Percentiles rank a stretch among this genome's conserved stretches.
Conservation (phyloP, 2,888 invertebrate genomes). For the Tromatobia lineatoria region DNA sequence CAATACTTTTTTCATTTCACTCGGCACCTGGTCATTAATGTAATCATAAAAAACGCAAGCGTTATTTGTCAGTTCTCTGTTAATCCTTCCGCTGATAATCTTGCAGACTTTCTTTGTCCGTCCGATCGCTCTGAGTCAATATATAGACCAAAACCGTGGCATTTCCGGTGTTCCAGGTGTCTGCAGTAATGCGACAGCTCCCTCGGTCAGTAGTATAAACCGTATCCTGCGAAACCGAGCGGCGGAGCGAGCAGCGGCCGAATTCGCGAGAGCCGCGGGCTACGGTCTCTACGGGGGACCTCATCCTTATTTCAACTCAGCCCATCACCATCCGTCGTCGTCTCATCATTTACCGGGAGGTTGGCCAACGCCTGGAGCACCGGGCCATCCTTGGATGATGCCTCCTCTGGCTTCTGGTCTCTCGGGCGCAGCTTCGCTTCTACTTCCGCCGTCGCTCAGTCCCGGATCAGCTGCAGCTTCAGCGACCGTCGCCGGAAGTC, state of each 20-base stretch:
- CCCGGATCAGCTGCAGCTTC: conserved; percentile 87
- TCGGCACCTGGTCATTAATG: background rate
- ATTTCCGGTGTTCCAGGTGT: conserved; percentile 89
- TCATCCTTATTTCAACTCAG: conserved; percentile 89
- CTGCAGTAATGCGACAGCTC: conserved; percentile 97
- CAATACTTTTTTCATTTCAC: too few relatives aligned
- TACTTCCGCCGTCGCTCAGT: conserved; percentile 86
- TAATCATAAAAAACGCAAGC: background rate
- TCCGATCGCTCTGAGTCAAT: background rate
- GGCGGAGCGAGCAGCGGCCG: conserved; percentile 97
- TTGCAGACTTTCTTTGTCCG: background rate
- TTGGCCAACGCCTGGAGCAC: conserved; percentile 85
- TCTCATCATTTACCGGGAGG: conserved; percentile 88
- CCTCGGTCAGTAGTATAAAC: conserved; percentile 98
- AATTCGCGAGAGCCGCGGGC: conserved; percentile 96
- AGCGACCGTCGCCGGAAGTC: conserved; percentile 86
- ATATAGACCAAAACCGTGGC: background rate
- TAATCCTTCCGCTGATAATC: background rate
- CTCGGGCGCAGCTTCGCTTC: conserved; percentile 86
- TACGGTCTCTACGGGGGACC: conserved; percentile 92
- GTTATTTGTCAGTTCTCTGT: background rate
- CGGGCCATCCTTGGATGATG: conserved; percentile 82
- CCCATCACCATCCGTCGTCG: conserved; percentile 86
- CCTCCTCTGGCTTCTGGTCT: conserved; percentile 81
- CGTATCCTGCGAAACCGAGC: conserved; percentile 98